These are phyloP conservation scores for Poecilia velifera DNA, from an alignment of 2,797 vertebrate genomes.

Conservation along the genomic window DNA sequence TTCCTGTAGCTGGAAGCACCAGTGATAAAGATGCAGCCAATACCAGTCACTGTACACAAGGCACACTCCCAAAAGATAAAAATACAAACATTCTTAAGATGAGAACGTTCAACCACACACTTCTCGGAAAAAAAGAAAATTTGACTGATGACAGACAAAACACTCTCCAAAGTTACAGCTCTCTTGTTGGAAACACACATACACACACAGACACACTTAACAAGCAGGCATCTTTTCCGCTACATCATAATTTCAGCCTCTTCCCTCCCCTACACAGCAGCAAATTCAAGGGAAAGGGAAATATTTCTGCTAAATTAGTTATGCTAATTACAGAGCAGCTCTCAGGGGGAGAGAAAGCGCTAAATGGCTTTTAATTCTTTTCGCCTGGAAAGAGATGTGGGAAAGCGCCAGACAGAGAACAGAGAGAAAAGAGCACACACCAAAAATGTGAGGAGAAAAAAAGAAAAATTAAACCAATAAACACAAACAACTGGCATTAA, in stretches of 20 bases:
- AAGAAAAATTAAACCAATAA: slow-evolving; percentile 35
- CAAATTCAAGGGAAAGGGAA: slow-evolving; percentile 79
- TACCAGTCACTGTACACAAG: slow-evolving; percentile 35
- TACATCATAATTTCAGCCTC: slow-evolving; percentile 72
- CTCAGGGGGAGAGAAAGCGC: slow-evolving; percentile 73
- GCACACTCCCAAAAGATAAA: slow-evolving; percentile 37
- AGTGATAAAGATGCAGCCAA: slow-evolving; percentile 72
- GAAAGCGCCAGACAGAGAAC: slow-evolving; percentile 60
- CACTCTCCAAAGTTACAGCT: slow-evolving; percentile 50
- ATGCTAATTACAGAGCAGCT: slow-evolving; percentile 84
- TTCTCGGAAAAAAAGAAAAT: slow-evolving; percentile 19
- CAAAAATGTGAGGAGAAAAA: slow-evolving; percentile 2
- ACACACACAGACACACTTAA: slow-evolving; percentile 45
- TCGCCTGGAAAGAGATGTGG: slow-evolving; percentile 76
- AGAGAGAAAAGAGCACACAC: slow-evolving; percentile 39
- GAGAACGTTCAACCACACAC: slow-evolving; percentile 27
- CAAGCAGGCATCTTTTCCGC: slow-evolving; percentile 71
- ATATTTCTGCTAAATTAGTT: slow-evolving; percentile 87
- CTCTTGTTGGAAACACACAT: slow-evolving; percentile 29
- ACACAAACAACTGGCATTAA: slow-evolving; percentile 55
- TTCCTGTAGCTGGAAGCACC: slow-evolving; percentile 57
- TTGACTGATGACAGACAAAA: slow-evolving; percentile 39
- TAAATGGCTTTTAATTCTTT: slow-evolving; percentile 86
- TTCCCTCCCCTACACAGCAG: slow-evolving; percentile 51
- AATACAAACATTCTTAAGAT: slow-evolving; percentile 25